These are phyloP conservation scores for Drosophila tanythrix DNA, from an alignment of 2,888 invertebrate species.

Conservation along the genomic window DNA sequence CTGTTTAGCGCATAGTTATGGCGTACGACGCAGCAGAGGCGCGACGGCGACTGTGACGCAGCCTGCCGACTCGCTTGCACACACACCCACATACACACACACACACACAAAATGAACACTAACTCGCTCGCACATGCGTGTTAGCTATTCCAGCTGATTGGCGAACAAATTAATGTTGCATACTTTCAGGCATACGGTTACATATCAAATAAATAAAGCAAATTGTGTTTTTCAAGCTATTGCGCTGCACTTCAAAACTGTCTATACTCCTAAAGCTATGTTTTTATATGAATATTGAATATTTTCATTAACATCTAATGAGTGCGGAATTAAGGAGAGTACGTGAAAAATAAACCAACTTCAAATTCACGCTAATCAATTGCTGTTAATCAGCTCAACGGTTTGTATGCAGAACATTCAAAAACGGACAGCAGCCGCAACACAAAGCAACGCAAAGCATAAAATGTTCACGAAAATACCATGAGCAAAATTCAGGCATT, in stretches of 20 bases:
- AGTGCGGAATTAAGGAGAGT: neutral
- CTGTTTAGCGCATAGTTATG: conserved; percentile 54
- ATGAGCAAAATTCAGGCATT: conserved; percentile 21
- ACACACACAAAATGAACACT: conserved; percentile 26
- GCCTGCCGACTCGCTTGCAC: conserved; percentile 44
- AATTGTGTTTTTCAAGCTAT: neutral
- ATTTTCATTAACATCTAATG: neutral
- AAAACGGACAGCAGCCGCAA: neutral
- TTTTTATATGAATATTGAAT: neutral
- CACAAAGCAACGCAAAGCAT: neutral
- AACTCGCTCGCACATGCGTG: conserved; percentile 52
- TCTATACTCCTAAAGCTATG: neutral
- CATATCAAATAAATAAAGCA: neutral
- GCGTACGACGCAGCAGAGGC: conserved; percentile 45
- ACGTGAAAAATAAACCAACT: neutral
- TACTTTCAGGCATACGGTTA: conserved; percentile 52
- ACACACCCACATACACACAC: conserved; percentile 42
- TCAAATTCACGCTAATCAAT: neutral
- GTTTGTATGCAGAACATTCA: neutral
- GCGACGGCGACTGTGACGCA: conserved; percentile 25
- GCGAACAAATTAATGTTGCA: conserved; percentile 30
- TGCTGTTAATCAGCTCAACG: neutral
- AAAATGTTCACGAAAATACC: neutral
- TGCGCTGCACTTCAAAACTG: neutral
- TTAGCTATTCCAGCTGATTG: conserved; percentile 23